Percentiles rank a stretch among this genome's conserved stretches.
Conservation (phyloP, 2,113 vertebrate species). For the Prionailurus viverrinus region DNA sequence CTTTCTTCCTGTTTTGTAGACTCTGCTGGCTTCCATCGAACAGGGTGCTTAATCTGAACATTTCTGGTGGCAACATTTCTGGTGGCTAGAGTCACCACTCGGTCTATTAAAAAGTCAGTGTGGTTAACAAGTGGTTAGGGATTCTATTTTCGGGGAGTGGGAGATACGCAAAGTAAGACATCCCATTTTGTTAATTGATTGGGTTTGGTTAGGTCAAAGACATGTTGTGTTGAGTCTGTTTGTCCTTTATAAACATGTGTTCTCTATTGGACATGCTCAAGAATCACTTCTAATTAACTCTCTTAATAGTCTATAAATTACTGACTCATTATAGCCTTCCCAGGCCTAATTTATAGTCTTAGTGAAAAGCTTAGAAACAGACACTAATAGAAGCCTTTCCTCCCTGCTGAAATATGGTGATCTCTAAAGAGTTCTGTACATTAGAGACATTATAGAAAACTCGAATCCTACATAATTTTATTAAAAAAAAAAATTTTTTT, state of each 20-base stretch:
- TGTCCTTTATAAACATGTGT: slow-evolving; percentile 80
- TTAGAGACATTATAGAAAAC: slow-evolving; percentile 50
- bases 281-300: slow-evolving; percentile 80
- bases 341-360: slow-evolving; percentile 74
- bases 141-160: slow-evolving; percentile 84
- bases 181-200: slow-evolving; percentile 85
- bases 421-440: slow-evolving; percentile 62
- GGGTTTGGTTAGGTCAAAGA: slow-evolving; percentile 75
- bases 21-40: slow-evolving; percentile 83
- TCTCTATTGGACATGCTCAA: slow-evolving; percentile 64
- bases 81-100: slow-evolving; percentile 79
- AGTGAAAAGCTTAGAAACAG: slow-evolving; percentile 77
- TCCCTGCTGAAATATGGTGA: background rate
- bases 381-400: slow-evolving; percentile 6
- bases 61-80: slow-evolving; percentile 81
- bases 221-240: slow-evolving; percentile 76
- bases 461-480: background rate
- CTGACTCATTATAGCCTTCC: slow-evolving; percentile 78
- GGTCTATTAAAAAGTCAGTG: slow-evolving; percentile 86
- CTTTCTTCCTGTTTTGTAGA: slow-evolving; percentile 86
- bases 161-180: slow-evolving; percentile 84
- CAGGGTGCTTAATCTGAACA: slow-evolving; percentile 82
- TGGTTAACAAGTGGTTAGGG: slow-evolving; percentile 89
- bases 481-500: no score
- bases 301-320: slow-evolving; percentile 82